Base-by-base conservation (phyloP, 2,888 invertebrate species). In the Bugulina stolonifera region DNA sequence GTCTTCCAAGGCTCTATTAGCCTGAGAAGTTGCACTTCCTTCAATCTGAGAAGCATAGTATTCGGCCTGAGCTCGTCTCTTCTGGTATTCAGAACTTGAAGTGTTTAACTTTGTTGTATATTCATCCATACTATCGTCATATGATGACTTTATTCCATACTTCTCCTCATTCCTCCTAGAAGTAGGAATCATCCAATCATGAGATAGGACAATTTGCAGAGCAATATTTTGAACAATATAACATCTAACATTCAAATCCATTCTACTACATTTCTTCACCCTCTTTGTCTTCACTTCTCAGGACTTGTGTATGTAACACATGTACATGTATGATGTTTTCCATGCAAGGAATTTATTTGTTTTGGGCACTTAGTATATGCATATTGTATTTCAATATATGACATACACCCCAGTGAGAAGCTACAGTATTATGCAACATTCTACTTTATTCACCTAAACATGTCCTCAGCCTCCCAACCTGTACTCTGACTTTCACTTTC, bases 381-480 rank as follows among this genome's bases (percentile, higher is more conserved):
- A n/a, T n/a, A n/a, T n/a, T n/a, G n/a, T n/a, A n/a, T n/a, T n/a
- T n/a, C n/a, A n/a, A n/a, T n/a, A n/a, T n/a, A n/a, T n/a, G n/a
- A n/a, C n/a, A n/a, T n/a, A n/a, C n/a, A n/a, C n/a, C n/a, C n/a
- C n/a, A n/a, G n/a, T n/a, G n/a, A n/a, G n/a, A n/a, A n/a, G n/a
- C n/a, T n/a, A n/a, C n/a, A n/a, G n/a, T n/a, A n/a, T n/a, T n/a
- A n/a, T n/a, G n/a, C n/a, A n/a, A n/a, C n/a, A n/a, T n/a, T n/a
- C n/a, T n/a, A n/a, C n/a, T n/a, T n/a, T n/a, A n/a, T n/a, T 14
- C 23, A 57, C 57, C 23, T 73, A 35, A 70, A 32, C 58, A 29
- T 54, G 54, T 72, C 25, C 71, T 69, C 34, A n/a, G 32, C n/a
- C 23, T 18, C 23, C 57, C 57, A 57, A 5, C 22, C 5, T 14